Evolutionary conservation across 2,797 vertebrate genomes (phyloP).

Genomic region (Neosalanx taihuensis): DNA sequence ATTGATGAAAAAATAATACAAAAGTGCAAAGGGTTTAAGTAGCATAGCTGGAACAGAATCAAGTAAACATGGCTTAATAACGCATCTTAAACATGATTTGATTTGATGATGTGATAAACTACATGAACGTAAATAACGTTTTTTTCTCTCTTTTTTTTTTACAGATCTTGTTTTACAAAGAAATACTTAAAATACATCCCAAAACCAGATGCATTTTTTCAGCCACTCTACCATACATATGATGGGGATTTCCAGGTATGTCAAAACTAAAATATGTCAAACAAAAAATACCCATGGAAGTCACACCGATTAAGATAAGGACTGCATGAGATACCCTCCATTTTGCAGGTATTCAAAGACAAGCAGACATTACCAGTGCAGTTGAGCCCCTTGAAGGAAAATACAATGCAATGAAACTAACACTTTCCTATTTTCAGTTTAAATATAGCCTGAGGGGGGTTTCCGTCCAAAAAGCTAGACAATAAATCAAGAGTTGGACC

Average conservation of each 20-base stretch:
- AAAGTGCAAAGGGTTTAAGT: neutral
- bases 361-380: conserved; percentile 28
- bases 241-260: conserved; percentile 76
- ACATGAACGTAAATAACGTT: neutral
- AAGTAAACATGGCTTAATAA: no score
- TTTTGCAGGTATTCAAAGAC: conserved; percentile 44
- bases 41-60: neutral
- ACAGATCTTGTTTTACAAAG: conserved; percentile 56
- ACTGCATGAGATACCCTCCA: conserved; percentile 53
- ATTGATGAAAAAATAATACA: conserved; percentile 9
- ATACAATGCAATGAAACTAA: conserved; percentile 45
- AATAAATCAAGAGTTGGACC: no score
- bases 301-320: conserved; percentile 29
- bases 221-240: conserved; percentile 64
- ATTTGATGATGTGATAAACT: neutral
- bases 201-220: conserved; percentile 65
- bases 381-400: conserved; percentile 64
- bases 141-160: conserved; percentile 12
- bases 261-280: conserved; percentile 1
- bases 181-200: conserved; percentile 53
- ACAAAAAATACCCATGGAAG: neutral
- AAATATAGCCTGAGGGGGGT: no score
- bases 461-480: no score
- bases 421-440: no score
- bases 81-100: no score